Evolutionary conservation across 2,797 vertebrate genomes (phyloP).

Genomic region (Gobionotothen gibberifrons): DNA sequence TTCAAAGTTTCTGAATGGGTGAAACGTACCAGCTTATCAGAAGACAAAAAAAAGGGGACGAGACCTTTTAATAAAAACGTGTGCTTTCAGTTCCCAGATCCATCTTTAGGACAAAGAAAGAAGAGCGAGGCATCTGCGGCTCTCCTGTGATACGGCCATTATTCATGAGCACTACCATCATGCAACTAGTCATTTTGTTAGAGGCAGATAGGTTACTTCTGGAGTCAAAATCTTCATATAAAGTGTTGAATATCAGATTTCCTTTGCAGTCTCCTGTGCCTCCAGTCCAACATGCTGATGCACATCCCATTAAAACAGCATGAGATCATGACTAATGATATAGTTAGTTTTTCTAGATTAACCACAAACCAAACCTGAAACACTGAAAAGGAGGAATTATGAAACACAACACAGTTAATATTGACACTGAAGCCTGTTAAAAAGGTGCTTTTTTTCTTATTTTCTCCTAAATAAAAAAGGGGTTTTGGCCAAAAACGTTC

Average conservation of each 20-base stretch:
- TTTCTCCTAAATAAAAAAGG: background rate
- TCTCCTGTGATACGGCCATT: background rate
- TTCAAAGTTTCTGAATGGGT: background rate
- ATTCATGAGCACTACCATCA: slow-evolving; percentile 13
- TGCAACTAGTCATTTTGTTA: slow-evolving; percentile 3
- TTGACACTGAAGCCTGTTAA: background rate
- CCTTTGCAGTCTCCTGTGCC: background rate
- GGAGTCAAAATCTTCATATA: background rate
- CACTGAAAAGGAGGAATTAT: background rate
- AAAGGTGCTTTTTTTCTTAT: background rate
- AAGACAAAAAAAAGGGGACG: background rate
- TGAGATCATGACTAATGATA: background rate
- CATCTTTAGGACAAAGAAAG: no score
- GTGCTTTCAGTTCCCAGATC: background rate
- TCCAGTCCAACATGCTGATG: background rate
- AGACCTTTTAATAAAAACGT: background rate
- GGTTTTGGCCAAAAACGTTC: background rate
- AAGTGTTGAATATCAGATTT: background rate
- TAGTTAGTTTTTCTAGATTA: background rate
- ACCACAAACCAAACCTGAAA: background rate
- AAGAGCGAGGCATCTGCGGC: background rate
- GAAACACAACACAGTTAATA: background rate
- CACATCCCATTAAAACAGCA: background rate
- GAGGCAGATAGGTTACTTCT: background rate
- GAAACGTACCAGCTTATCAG: background rate